A percentile compares a stretch with the other conserved stretches of the same genome.
Conservation (phyloP, 2,113 vertebrate species). For the Lathamus discolor region DNA sequence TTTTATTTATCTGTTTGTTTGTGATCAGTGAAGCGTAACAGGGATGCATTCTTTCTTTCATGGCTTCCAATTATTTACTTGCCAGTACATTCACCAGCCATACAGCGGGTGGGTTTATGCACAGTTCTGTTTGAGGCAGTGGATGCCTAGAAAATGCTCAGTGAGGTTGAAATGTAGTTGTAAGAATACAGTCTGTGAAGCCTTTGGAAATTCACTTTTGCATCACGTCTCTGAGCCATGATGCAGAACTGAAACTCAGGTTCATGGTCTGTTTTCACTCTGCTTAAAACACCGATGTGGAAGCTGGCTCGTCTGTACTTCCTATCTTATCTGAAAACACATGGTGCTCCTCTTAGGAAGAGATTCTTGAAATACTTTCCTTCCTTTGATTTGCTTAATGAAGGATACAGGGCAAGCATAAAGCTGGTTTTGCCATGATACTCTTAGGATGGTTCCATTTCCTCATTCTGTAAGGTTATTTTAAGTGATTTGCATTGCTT, state of each 20-base stretch:
- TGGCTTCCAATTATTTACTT: not conserved
- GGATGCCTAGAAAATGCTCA: not conserved
- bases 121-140: not conserved
- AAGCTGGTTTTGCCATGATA: not conserved
- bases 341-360: not conserved
- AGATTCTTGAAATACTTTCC: not conserved
- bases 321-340: not conserved
- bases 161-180: not conserved
- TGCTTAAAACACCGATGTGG: not conserved
- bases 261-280: not conserved
- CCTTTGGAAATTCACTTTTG: not conserved
- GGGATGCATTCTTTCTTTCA: not conserved
- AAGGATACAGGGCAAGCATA: not conserved
- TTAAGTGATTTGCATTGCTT: not conserved
- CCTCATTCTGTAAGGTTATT: not conserved
- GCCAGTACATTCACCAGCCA: not conserved
- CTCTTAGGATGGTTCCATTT: not conserved
- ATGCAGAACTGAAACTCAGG: not conserved
- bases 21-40: not conserved
- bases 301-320: accelerated
- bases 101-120: not conserved
- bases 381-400: not conserved
- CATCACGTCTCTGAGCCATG: accelerated
- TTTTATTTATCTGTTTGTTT: not conserved
- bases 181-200: accelerated